Conservation (phyloP, 92 coral and sea anemone genomes). For the Muricea muricata region DNA sequence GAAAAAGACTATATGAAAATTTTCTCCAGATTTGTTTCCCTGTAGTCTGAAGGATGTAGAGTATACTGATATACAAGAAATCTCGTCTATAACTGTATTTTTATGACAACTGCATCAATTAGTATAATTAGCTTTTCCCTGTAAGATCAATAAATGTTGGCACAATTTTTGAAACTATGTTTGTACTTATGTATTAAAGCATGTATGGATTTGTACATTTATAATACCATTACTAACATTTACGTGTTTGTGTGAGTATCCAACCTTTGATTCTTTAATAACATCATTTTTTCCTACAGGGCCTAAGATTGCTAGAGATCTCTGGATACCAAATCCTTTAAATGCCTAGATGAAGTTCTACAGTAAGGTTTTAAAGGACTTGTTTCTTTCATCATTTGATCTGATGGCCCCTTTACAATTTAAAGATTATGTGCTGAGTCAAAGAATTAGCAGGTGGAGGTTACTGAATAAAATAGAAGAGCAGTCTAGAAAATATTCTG, state of each 20-base stretch:
- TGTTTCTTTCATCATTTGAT: conserved; percentile 26
- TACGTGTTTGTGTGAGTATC: neutral
- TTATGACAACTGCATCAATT: no score
- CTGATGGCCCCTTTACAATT: conserved; percentile 39
- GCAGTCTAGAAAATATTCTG: neutral
- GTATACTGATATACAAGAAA: no score
- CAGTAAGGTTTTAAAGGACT: conserved; percentile 9
- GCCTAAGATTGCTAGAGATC: conserved; percentile 30
- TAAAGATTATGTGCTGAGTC: conserved; percentile 25
- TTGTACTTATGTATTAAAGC: no score
- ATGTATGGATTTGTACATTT: no score
- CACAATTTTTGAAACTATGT: no score
- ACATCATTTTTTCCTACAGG: neutral
- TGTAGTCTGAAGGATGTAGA: no score
- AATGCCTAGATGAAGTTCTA: conserved; percentile 5
- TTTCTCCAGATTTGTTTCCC: no score
- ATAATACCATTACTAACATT: neutral
- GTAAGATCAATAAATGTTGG: no score
- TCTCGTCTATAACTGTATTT: no score
- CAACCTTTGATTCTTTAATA: no score
- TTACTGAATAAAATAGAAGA: neutral
- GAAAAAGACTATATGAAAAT: no score
- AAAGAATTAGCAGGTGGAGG: conserved; percentile 16
- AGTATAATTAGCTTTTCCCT: no score
- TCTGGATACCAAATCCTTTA: conserved; percentile 49